These are phyloP conservation scores for Pheosia gnoma DNA, from an alignment of 2,888 invertebrate genomes.

Conservation along the genomic window DNA sequence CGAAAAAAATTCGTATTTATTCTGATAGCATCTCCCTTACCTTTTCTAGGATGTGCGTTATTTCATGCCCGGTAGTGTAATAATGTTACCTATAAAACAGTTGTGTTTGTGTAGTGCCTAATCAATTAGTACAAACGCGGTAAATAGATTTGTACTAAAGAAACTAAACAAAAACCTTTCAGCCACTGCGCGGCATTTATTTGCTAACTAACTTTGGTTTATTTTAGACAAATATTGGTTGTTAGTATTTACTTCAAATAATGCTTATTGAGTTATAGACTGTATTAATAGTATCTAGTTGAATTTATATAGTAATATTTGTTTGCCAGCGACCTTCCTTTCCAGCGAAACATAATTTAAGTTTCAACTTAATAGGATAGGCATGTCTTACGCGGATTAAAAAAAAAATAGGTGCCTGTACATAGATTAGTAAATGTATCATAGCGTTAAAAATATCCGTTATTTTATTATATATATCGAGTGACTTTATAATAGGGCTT, in stretches of 20 bases:
- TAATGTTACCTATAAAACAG: constrained; percentile 19
- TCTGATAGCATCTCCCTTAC: too few species aligned
- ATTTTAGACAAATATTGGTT: background rate
- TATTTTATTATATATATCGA: constrained; percentile 8
- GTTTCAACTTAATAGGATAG: too few species aligned
- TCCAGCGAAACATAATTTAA: too few species aligned
- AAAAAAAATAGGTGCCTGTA: too few species aligned
- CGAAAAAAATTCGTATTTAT: too few species aligned
- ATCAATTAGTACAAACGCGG: constrained; percentile 15
- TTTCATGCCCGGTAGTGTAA: constrained; percentile 8
- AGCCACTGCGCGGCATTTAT: constrained; percentile 5
- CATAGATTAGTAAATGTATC: too few species aligned
- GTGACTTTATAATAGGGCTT: constrained; percentile 14
- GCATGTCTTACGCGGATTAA: too few species aligned
- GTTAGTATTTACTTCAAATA: background rate
- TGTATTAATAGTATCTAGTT: too few species aligned
- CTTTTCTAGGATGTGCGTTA: background rate
- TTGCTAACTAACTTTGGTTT: background rate
- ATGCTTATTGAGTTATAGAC: background rate
- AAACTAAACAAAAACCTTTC: constrained; percentile 16
- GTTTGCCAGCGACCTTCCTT: too few species aligned
- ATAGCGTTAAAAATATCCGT: background rate
- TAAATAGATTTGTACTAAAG: constrained; percentile 27
- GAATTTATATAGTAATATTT: too few species aligned
- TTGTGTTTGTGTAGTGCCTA: constrained; percentile 25